These are phyloP conservation scores for Tragelaphus imberbis DNA, from an alignment of 2,113 vertebrate species.

Conservation along the genomic window DNA sequence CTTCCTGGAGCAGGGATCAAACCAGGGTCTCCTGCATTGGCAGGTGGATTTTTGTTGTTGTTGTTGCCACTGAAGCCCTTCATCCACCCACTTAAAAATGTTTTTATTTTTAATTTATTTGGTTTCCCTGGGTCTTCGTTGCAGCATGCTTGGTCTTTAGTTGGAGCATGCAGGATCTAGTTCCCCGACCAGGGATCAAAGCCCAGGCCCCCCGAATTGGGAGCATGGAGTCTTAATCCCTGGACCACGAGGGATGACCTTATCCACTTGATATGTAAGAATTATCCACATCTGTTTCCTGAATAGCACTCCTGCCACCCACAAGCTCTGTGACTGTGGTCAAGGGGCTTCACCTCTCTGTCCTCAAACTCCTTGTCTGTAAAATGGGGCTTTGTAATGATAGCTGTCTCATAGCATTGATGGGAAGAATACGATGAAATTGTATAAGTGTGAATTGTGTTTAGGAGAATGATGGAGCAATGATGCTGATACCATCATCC, in stretches of 20 bases:
- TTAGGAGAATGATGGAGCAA: neutral
- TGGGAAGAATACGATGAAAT: neutral
- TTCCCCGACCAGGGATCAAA: neutral
- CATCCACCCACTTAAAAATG: neutral
- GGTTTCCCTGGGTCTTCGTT: neutral
- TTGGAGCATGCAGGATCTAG: neutral
- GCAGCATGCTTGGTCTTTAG: neutral
- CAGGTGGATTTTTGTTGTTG: neutral
- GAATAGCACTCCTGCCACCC: neutral
- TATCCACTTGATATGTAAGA: neutral
- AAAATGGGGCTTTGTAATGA: neutral
- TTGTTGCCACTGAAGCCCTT: neutral
- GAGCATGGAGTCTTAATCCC: neutral
- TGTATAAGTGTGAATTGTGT: neutral
- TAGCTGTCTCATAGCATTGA: neutral
- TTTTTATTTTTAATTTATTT: neutral
- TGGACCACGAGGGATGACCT: neutral
- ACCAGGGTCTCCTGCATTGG: neutral
- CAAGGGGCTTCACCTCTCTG: neutral
- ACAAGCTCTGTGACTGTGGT: neutral
- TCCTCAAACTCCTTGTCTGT: neutral
- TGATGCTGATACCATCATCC: neutral
- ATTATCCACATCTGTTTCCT: neutral
- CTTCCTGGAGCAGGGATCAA: neutral
- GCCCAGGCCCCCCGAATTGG: neutral